Evolutionary conservation across 2,888 invertebrate genomes (phyloP), one percentile per base, ranked within the genome.

Genomic region (Melipona bicolor): DNA sequence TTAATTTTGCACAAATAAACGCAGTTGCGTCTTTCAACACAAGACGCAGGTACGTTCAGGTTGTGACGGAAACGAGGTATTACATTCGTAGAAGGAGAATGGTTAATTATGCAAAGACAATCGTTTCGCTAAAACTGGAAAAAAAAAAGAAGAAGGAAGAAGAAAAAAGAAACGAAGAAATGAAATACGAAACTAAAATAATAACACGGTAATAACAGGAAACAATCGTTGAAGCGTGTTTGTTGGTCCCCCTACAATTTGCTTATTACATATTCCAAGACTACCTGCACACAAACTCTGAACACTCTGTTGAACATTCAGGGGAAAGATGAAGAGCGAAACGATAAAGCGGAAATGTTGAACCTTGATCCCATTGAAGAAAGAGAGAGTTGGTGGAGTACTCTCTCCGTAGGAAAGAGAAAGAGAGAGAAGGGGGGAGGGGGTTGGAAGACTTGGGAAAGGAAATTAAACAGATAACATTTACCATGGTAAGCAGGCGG

Each of bases 401-500:
- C n/a, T n/a, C n/a, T n/a, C n/a, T n/a, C n/a, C n/a, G n/a, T n/a
- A n/a, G 15, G 67, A 43, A 1, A 43, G 43, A 9, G 21, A 21
- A 0, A 52, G 52, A 52, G 17, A 17, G 5, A 52, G 19, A 19
- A 17, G 2, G 32, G 36, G 65, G 64, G 43, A 67, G 70, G 65
- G 67, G 75, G 82, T 71, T 84, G 79, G 75, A 79, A 75, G 73
- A 56, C 24, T 79, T 67, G 85, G 85, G 68, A 84, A 84, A 91
- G 91, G 91, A 91, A 91, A 91, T 91, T 91, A 91, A 91, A 91
- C 90, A 89, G 88, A 91, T 90, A 91, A 89, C 85, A 86, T 86
- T 89, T 89, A 85, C 86, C 83, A 80, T 81, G 86, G 86, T 72
- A 68, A 84, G 77, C 76, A 79, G 87, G 78, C 61, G 81, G 80